Percentiles rank a stretch among this genome's conserved stretches.
Evolutionary conservation across 2,113 vertebrate genomes (phyloP).

Genomic region (Phasianus colchicus): DNA sequence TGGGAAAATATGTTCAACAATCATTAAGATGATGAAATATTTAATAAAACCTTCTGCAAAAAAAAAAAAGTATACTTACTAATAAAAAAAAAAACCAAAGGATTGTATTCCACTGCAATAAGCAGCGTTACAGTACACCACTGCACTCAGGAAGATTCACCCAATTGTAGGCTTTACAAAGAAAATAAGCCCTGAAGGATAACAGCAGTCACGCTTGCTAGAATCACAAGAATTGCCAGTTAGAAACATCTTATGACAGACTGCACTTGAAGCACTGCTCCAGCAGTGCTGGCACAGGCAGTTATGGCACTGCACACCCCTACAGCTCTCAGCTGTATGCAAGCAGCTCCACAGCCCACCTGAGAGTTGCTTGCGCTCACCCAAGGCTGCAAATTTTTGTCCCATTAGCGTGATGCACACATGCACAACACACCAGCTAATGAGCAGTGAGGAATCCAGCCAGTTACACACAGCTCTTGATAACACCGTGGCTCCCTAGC

Average conservation of each 20-base stretch:
- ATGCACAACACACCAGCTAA: background rate
- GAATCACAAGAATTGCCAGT: background rate
- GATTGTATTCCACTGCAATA: background rate
- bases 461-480: background rate
- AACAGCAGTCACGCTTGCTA: background rate
- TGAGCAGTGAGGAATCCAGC: background rate
- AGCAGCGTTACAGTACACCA: background rate
- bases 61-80: background rate
- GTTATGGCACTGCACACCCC: background rate
- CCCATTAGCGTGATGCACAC: background rate
- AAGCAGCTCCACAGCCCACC: background rate
- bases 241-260: background rate
- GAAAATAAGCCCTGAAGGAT: background rate
- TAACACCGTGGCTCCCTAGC: background rate
- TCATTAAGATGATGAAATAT: background rate
- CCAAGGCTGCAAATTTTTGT: background rate
- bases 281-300: background rate
- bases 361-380: background rate
- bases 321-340: background rate
- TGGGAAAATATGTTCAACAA: background rate
- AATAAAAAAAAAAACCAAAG: background rate
- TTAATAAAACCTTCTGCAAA: background rate
- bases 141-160: background rate
- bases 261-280: slow-evolving; percentile 27
- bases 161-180: background rate